Conservation (phyloP, 2,888 invertebrate genomes). For the Xestia sexstrigata region DNA sequence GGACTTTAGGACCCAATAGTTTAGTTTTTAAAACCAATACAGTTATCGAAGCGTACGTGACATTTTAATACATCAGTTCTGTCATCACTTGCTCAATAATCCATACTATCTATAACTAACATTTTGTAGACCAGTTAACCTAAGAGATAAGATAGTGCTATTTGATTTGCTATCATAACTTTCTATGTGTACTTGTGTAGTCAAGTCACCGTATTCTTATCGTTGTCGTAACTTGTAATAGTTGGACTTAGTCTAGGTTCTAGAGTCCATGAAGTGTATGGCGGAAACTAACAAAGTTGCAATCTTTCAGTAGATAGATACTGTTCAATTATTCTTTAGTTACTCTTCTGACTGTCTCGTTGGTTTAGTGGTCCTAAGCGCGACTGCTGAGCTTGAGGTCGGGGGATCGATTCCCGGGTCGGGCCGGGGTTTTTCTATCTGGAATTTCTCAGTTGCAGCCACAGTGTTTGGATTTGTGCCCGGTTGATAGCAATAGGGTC, state of each 20-base stretch:
- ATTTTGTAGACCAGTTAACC: constrained; percentile 40
- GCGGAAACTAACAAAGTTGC: background rate
- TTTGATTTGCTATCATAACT: constrained; percentile 32
- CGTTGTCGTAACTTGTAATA: background rate
- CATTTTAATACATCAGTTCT: constrained; percentile 1
- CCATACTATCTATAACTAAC: constrained; percentile 20
- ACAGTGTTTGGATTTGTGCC: background rate
- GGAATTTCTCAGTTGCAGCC: background rate
- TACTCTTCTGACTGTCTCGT: background rate
- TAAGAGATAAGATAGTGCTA: constrained; percentile 34
- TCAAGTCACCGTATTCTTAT: constrained; percentile 19
- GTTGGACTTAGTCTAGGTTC: background rate
- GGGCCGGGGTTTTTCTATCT: background rate
- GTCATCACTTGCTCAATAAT: constrained; percentile 24
- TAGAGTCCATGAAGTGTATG: background rate
- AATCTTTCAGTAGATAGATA: background rate
- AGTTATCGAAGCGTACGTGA: constrained; percentile 35
- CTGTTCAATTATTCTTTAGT: background rate
- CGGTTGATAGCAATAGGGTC: background rate
- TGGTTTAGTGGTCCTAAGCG: background rate
- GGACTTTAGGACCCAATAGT: background rate
- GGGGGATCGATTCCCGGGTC: background rate
- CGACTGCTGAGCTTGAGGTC: background rate
- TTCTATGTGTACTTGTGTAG: constrained; percentile 12
- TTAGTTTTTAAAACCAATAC: constrained; percentile 12